Base-by-base conservation (phyloP, 2,888 invertebrate species). In the Drosophila fulvimacula region DNA sequence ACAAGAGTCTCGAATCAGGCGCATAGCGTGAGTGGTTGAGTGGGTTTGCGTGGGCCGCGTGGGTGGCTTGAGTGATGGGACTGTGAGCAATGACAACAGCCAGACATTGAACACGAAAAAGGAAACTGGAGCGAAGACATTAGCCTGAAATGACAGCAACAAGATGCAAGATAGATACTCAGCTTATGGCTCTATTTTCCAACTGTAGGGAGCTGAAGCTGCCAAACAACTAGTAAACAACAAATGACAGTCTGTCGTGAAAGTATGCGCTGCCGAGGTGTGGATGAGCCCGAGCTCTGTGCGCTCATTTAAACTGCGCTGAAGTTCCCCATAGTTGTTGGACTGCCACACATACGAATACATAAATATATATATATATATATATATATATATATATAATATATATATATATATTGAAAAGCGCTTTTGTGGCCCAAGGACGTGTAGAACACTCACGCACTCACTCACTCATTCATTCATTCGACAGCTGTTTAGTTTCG, bases 71-170 rank as follows among this genome's bases (percentile, higher is more conserved):
- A 52, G 51, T 41, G 69, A 68, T 58, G 57, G 57, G 44, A 39
- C 44, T 39, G 46, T 27, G 41, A 52, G 55, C 52, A 70, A 79
- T 71, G 86, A 79, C 75, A 82, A 69, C 62, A 76, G 75, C 67
- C 79, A 81, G 82, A 86, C 84, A 83, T 81, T 81, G 84, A 86
- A 83, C 87, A 86, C 78, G 78, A 84, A 87, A 87, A 81, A 73
- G 82, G 83, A 88, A 88, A 85, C 83, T 78, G 72, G 86, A 88
- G 79, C 86, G 83, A 82, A 88, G 81, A 85, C 88, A 85, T 85
- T 85, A 85, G 88, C 86, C 79, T 76, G 73, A 74, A 82, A 81
- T 88, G 85, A 85, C 85, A 82, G 88, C 83, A 81, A 74, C 85
- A 88, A 81, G 88, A 88, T 74, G 75, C 86, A 75, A 78, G 83